Evolutionary conservation across 2,888 invertebrate genomes (phyloP).

Genomic region (Phortica okadai): DNA sequence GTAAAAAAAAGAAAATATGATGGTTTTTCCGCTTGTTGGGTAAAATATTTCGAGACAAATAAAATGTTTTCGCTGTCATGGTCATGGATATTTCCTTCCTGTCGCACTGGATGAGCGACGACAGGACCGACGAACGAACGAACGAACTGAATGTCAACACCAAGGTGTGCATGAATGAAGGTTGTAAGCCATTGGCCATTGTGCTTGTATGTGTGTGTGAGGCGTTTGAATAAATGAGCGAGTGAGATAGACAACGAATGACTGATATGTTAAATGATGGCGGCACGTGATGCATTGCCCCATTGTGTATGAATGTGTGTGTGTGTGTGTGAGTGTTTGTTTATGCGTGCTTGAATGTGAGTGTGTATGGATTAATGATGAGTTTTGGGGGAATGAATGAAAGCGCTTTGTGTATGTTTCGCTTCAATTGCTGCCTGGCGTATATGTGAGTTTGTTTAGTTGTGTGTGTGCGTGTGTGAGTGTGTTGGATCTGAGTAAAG

Average conservation of each 20-base stretch:
- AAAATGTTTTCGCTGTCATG: conserved; percentile 29
- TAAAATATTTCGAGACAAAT: conserved; percentile 54
- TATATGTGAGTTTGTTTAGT: conserved; percentile 48
- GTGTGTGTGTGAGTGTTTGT: too few relatives aligned
- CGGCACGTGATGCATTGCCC: conserved; percentile 13
- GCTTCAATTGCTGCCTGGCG: too few relatives aligned
- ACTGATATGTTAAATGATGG: conserved; percentile 12
- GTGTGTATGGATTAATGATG: too few relatives aligned
- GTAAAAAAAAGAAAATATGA: conserved; percentile 29
- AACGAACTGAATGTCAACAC: neutral
- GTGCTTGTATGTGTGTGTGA: neutral
- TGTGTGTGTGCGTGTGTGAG: conserved; percentile 38
- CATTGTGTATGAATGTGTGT: too few relatives aligned
- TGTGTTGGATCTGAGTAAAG: conserved; percentile 33
- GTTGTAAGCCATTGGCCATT: neutral
- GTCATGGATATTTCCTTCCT: conserved; percentile 29
- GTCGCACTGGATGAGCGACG: too few relatives aligned
- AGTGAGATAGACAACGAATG: neutral
- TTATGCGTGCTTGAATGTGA: neutral
- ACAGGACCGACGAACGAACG: neutral
- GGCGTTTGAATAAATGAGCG: too few relatives aligned
- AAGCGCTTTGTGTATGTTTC: too few relatives aligned
- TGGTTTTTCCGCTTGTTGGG: neutral
- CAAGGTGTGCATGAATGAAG: conserved; percentile 1
- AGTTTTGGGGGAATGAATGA: too few relatives aligned